Conservation (phyloP, 2,113 vertebrate species). For the Oceanites oceanicus region DNA sequence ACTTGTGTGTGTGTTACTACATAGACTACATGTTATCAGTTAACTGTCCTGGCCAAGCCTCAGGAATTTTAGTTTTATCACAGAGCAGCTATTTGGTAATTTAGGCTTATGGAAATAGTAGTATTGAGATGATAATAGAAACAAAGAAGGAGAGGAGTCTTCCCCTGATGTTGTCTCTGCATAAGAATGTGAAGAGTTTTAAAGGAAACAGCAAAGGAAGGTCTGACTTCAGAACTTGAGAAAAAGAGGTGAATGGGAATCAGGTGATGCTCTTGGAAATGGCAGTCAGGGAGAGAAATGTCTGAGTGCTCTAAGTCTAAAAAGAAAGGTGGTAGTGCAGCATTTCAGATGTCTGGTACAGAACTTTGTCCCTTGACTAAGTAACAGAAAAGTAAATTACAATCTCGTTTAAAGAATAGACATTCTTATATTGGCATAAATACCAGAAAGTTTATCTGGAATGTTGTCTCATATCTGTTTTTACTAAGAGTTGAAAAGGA, state of each 20-base stretch:
- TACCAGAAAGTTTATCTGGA: background rate
- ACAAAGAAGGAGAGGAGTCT: background rate
- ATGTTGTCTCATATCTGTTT: background rate
- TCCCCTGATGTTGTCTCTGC: background rate
- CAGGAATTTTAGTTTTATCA: background rate
- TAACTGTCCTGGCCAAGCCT: background rate
- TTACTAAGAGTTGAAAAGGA: background rate
- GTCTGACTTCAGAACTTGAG: background rate
- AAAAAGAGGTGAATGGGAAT: background rate
- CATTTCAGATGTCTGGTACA: background rate
- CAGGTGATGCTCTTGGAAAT: background rate
- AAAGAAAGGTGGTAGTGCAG: background rate
- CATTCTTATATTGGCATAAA: background rate
- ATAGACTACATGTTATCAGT: background rate
- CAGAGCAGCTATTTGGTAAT: background rate
- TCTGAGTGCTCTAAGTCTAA: rapidly evolving
- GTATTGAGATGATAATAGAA: background rate
- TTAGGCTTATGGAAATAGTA: background rate
- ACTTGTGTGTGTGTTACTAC: background rate
- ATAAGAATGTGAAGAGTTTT: background rate
- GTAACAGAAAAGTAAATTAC: background rate
- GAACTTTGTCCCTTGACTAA: background rate
- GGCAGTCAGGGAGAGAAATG: background rate
- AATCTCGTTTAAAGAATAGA: background rate
- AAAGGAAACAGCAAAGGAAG: background rate